A percentile compares a stretch with the other conserved stretches of the same genome.
phyloP scores from a whole-genome alignment of 2,888 invertebrate species.

The Silvanus unidentatus region DNA sequence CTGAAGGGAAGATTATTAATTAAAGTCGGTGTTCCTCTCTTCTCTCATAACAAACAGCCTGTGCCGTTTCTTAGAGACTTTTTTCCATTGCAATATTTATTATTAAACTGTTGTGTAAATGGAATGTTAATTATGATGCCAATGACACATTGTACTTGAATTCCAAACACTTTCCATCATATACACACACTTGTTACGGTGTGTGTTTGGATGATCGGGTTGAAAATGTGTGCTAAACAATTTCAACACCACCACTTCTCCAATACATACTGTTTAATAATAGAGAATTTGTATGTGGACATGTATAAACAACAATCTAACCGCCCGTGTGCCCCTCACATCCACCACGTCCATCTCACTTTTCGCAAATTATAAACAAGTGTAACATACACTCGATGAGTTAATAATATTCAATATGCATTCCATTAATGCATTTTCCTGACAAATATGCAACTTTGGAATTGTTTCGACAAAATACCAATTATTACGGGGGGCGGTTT shows the following conservation, averaged over 20 bases:
- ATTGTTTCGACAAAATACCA: slow-evolving; percentile 19
- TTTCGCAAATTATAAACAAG: background rate
- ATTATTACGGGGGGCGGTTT: too few relatives aligned
- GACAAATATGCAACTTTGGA: slow-evolving; percentile 39
- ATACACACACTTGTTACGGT: background rate
- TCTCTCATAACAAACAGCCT: too few relatives aligned
- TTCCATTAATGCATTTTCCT: slow-evolving; percentile 36
- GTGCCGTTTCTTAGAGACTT: too few relatives aligned
- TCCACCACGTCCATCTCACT: slow-evolving; percentile 20
- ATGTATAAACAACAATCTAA: slow-evolving; percentile 40
- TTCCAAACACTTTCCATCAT: slow-evolving; percentile 33
- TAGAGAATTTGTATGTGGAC: slow-evolving; percentile 46
- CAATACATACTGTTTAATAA: too few relatives aligned
- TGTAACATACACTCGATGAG: slow-evolving; percentile 36
- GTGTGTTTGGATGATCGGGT: slow-evolving; percentile 30
- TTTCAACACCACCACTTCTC: background rate
- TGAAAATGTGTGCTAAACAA: slow-evolving; percentile 22
- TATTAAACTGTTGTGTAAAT: background rate
- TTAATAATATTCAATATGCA: slow-evolving; percentile 40
- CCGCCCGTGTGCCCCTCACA: slow-evolving; percentile 29
- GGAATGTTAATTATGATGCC: slow-evolving; percentile 46
- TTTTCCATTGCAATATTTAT: too few relatives aligned
- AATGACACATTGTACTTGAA: slow-evolving; percentile 39
- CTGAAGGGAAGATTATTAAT: slow-evolving; percentile 4
- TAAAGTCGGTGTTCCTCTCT: background rate